phyloP scores from a whole-genome alignment of 2,113 vertebrate genomes.

The Piaya cayana region DNA sequence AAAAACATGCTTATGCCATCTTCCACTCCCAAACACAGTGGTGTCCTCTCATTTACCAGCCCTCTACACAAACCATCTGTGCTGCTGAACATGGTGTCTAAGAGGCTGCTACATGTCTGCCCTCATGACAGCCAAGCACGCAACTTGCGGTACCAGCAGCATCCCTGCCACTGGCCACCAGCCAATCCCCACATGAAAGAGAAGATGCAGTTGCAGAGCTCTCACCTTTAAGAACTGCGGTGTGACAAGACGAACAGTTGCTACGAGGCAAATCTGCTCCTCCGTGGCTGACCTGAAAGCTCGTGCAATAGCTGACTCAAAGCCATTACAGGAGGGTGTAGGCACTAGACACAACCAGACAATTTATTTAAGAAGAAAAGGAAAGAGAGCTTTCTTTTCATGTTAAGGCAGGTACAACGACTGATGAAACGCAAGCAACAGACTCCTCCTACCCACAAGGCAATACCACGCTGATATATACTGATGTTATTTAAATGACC shows the following conservation, averaged over 20 bases:
- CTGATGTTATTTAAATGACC: background rate
- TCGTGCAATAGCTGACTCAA: slow-evolving; percentile 78
- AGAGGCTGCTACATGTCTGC: background rate
- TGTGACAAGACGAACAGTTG: slow-evolving; percentile 86
- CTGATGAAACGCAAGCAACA: background rate
- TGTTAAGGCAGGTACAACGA: background rate
- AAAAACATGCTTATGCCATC: fast-evolving
- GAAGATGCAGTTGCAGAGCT: background rate
- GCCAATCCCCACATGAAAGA: fast-evolving
- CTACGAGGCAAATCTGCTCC: slow-evolving; percentile 90
- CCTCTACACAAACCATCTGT: background rate
- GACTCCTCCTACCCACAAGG: background rate
- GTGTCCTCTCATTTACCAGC: background rate
- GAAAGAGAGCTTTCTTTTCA: slow-evolving; percentile 13
- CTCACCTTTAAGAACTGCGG: slow-evolving; percentile 86
- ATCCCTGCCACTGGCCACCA: background rate
- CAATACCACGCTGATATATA: background rate
- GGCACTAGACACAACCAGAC: slow-evolving; percentile 79
- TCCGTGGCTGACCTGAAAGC: slow-evolving; percentile 84
- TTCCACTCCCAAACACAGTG: background rate
- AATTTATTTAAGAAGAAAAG: slow-evolving; percentile 21
- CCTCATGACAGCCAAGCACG: fast-evolving
- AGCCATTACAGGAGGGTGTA: slow-evolving; percentile 85
- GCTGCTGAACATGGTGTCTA: background rate
- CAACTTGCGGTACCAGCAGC: background rate